Percentiles rank a stretch among this genome's conserved stretches.
Evolutionary conservation across 1,140 invertebrate genomes (phyloP).

Genomic region (Argopecten irradians): DNA sequence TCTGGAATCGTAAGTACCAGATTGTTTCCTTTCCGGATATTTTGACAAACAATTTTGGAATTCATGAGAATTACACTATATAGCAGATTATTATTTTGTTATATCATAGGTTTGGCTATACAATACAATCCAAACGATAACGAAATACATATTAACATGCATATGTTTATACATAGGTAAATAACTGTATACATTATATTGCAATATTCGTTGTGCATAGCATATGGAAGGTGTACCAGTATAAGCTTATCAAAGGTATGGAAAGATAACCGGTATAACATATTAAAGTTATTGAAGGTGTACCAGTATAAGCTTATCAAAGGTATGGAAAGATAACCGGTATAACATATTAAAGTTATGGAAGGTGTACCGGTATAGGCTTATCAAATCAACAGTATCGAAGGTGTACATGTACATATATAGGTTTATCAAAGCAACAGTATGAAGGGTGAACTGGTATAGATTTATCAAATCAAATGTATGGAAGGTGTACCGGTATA

Average conservation of each 20-base stretch:
- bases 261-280: too few species aligned
- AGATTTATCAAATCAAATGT: too few species aligned
- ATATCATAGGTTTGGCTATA: background rate
- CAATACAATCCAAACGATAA: background rate
- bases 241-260: constrained; percentile 11
- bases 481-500: background rate
- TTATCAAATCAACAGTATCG: background rate
- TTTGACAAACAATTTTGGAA: too few species aligned
- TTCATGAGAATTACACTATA: too few species aligned
- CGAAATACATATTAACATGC: background rate
- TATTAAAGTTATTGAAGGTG: background rate
- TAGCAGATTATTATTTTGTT: too few species aligned
- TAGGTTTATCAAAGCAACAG: too few species aligned
- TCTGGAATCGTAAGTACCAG: too few species aligned
- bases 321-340: too few species aligned
- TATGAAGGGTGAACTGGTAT: background rate
- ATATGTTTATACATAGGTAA: background rate
- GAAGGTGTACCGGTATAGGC: background rate
- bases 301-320: background rate
- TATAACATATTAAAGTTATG: too few species aligned
- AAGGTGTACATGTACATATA: background rate
- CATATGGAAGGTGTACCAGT: background rate
- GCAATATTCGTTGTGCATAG: background rate
- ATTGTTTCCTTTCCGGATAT: too few species aligned
- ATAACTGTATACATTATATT: background rate